A percentile compares a stretch with the other conserved stretches of the same genome.
These are phyloP conservation scores for Rhimphoctona megacephalus DNA, from an alignment of 2,888 invertebrate genomes.

Conservation along the genomic window DNA sequence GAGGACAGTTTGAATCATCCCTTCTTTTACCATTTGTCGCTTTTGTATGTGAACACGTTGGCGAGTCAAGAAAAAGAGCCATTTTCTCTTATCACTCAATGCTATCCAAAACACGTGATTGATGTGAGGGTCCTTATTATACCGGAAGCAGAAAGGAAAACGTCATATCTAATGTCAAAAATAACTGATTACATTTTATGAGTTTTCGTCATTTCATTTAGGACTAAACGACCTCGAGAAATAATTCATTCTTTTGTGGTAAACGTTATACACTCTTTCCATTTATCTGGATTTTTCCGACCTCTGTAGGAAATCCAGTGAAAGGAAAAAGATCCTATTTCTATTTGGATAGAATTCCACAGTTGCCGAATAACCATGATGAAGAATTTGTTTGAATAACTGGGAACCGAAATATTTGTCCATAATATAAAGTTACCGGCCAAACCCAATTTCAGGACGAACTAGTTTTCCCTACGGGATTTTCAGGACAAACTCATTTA, in stretches of 20 bases:
- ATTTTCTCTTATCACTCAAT: background rate
- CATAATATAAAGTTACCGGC: background rate
- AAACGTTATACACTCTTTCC: background rate
- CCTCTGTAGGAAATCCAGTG: background rate
- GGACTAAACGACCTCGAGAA: background rate
- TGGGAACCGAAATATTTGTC: background rate
- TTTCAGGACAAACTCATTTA: too few species aligned
- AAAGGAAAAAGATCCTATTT: background rate
- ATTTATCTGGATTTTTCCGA: background rate
- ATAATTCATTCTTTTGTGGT: conserved; percentile 28
- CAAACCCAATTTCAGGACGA: background rate
- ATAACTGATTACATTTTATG: conserved; percentile 11
- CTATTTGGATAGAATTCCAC: conserved; percentile 1
- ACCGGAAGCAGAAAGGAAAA: conserved; percentile 6
- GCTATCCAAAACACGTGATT: background rate
- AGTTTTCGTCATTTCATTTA: background rate
- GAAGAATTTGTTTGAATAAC: background rate
- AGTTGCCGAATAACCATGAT: background rate
- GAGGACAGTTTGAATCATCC: background rate
- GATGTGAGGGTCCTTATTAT: background rate
- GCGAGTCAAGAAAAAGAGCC: background rate
- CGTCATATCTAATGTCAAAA: background rate
- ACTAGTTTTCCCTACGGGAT: background rate
- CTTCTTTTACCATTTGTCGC: background rate
- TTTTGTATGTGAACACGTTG: background rate